Evolutionary conservation across 2,888 invertebrate species (phyloP).

Genomic region (Acrocyrtus sp.): DNA sequence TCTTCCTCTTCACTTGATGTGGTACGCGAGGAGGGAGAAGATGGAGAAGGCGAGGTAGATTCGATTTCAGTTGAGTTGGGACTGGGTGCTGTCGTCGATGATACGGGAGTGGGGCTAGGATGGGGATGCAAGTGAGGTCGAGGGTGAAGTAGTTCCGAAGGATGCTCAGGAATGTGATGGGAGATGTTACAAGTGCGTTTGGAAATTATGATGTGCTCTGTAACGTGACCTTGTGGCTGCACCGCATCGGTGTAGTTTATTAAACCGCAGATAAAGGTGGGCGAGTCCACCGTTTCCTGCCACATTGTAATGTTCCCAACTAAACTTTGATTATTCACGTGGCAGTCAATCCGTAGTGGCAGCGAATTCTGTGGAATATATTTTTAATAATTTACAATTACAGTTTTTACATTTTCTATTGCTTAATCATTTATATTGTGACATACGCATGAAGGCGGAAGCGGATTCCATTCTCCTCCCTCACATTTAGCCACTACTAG

Average conservation of each 20-base stretch:
- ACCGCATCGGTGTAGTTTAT: slow-evolving; percentile 54
- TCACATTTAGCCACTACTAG: slow-evolving; percentile 50
- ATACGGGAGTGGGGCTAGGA: too few species aligned
- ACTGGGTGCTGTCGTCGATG: too few species aligned
- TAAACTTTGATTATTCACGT: slow-evolving; percentile 53
- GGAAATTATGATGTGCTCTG: slow-evolving; percentile 53
- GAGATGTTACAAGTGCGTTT: slow-evolving; percentile 51
- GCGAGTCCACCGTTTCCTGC: slow-evolving; percentile 38
- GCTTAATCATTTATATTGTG: neutral
- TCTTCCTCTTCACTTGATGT: too few species aligned
- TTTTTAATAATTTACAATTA: neutral
- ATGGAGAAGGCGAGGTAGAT: too few species aligned
- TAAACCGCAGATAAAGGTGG: slow-evolving; percentile 52
- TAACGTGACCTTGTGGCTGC: slow-evolving; percentile 55
- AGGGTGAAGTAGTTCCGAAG: slow-evolving; percentile 24
- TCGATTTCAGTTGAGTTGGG: too few species aligned
- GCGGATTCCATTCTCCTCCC: slow-evolving; percentile 49
- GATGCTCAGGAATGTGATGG: slow-evolving; percentile 18
- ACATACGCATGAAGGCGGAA: slow-evolving; percentile 59
- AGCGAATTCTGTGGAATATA: slow-evolving; percentile 42
- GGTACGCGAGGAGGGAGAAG: too few species aligned
- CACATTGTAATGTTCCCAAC: slow-evolving; percentile 56
- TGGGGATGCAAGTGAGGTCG: too few species aligned
- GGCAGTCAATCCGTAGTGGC: slow-evolving; percentile 57
- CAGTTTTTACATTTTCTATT: neutral